Evolutionary conservation across 2,113 vertebrate genomes (phyloP), one percentile per base, ranked within the genome.

Genomic region (Orientallactaga bullata): DNA sequence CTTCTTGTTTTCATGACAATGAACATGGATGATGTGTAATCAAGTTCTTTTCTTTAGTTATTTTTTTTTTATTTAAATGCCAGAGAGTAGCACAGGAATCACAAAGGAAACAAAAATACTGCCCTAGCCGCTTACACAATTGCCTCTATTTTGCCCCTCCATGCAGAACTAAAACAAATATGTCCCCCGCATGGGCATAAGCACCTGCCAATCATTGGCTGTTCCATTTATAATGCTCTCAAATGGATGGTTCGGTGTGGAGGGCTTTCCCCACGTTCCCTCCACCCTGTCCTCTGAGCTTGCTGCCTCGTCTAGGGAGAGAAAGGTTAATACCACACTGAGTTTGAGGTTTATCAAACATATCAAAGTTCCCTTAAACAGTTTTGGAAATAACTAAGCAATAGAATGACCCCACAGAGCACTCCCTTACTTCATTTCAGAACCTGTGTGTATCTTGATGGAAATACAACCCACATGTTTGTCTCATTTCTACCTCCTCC

Each of bases 391-490:
- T 0, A 0, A 72, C 55, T 66, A 84, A 86, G 73, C 47, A 32
- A 35, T 5, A 28, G 32, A 58, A 42, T 60, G 76, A 95, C 68
- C 87, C 37, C 1, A 0, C 76, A 76, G 81, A 91, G 47, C 76
- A 51, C 73, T 84, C 87, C 58, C 23, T 81, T 69, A 89, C 87
- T 92, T 88, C 68, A 91, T 94, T 85, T 86, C 24, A 1, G 24
- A 91, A 37, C 2, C 73, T 81, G 5, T 35, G 58, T 85, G 80
- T 80, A 87, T 95, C 92, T 87, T 79, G 47, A 92, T 94, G 79
- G 91, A 96, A 96, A 96, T 89, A 68, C 23, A 94, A 94, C 69
- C 86, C 95, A 81, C 47, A 77, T 85, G 89, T 83, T 89, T 73
- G 68, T 58, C 73, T 94, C 73, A 77, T 90, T 83, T 90, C 78